Base-by-base conservation (phyloP, 2,113 vertebrate genomes). In the Seriola aureovittata region DNA sequence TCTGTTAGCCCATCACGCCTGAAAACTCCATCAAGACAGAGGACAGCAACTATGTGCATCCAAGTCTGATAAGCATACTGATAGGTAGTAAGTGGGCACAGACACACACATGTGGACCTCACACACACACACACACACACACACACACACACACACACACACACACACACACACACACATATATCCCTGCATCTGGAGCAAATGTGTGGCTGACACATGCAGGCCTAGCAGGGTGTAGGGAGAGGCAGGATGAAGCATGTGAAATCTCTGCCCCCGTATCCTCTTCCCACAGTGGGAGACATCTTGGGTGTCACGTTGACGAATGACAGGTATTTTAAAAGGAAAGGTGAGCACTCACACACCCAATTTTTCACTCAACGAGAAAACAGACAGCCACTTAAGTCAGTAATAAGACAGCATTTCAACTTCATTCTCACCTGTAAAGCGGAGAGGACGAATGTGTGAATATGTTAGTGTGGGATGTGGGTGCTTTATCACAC, bases 171-270 rank as follows among this genome's bases (percentile, higher is more conserved):
- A 86, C 79, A 86, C 84, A 62, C 65, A 79, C 82, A 81, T 1
- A 82, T n/a, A 29, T 44, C 34, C 69, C 57, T 82, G 90, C 92
- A 93, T 94, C 93, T 94, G 94, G 93, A 92, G 72, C 72, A 93
- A 93, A 91, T 88, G 88, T 93, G 88, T 77, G 79, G 88, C 84
- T 78, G 86, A 87, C 89, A 89, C 88, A 92, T 78, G 72, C 84
- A 60, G 85, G 80, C 86, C 71, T 70, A 10, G 89, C 82, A 80
- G 87, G 86, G 78, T 60, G 81, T 72, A 42, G 83, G 86, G 89
- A 90, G 79, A 34, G 78, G 81, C 81, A 82, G 88, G 81, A 91
- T 78, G 72, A 80, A 85, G 78, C 68, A 67, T 84, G 83, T 66
- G 86, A 75, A 76, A 76, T 83, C 75, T 81, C 65, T 60, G 78